Evolutionary conservation across 2,113 vertebrate genomes (phyloP).

Genomic region (Trinectes maculatus): DNA sequence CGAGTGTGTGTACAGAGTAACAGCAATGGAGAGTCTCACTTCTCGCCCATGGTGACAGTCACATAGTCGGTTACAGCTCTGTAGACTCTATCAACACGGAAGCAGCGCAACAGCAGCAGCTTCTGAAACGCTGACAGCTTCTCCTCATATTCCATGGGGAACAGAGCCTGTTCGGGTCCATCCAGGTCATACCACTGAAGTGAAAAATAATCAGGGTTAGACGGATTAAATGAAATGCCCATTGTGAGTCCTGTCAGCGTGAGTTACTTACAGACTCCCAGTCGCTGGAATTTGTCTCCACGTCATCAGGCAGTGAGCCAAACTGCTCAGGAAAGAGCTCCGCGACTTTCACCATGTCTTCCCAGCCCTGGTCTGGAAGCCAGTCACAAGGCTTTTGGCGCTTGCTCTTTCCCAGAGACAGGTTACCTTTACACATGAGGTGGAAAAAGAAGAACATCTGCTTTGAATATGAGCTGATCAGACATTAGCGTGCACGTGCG

Average conservation of each 20-base stretch:
- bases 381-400: constrained; percentile 86
- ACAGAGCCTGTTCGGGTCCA: constrained; percentile 84
- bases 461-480: constrained; percentile 1
- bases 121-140: constrained; percentile 89
- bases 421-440: constrained; percentile 83
- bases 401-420: constrained; percentile 91
- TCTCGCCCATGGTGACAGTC: constrained; percentile 88
- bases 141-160: constrained; percentile 85
- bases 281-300: constrained; percentile 78
- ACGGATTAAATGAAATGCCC: background rate
- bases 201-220: background rate
- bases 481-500: background rate
- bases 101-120: constrained; percentile 91
- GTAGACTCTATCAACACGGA: constrained; percentile 93
- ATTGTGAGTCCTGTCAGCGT: background rate
- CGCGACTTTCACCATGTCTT: constrained; percentile 88
- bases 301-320: constrained; percentile 85
- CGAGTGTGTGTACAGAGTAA: background rate
- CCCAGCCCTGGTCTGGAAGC: constrained; percentile 94
- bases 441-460: background rate
- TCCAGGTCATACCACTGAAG: constrained; percentile 92
- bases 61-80: constrained; percentile 92
- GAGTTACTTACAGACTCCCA: constrained; percentile 89
- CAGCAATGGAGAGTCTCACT: constrained; percentile 73
- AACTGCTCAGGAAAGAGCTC: constrained; percentile 87